Evolutionary conservation across 2,888 invertebrate genomes (phyloP).

Genomic region (Odiellus spinosus): DNA sequence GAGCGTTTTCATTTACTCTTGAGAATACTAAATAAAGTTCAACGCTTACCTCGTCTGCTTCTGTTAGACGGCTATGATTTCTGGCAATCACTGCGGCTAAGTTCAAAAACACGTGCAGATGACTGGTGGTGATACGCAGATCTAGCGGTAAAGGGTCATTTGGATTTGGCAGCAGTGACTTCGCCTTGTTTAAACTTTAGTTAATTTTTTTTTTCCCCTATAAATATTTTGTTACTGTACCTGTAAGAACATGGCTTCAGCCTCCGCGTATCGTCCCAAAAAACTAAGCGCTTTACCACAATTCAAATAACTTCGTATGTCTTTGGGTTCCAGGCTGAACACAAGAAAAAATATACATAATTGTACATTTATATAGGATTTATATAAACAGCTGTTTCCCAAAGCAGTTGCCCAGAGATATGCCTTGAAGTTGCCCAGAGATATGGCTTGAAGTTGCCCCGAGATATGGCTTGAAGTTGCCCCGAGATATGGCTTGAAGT

Average conservation of each 20-base stretch:
- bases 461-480: too few relatives aligned
- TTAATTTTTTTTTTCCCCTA: too few relatives aligned
- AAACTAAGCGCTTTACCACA: background rate
- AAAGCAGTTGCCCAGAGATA: too few relatives aligned
- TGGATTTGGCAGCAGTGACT: background rate
- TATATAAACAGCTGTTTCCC: too few relatives aligned
- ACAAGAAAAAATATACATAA: background rate
- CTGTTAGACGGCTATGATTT: constrained; percentile 26
- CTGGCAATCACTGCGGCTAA: constrained; percentile 29
- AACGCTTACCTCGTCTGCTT: constrained; percentile 28
- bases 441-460: too few relatives aligned
- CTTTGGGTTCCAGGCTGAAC: background rate
- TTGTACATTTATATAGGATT: too few relatives aligned
- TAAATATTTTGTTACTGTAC: background rate
- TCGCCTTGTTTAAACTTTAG: background rate
- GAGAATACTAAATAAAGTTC: too few relatives aligned
- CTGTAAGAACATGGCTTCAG: background rate
- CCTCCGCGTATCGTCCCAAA: background rate
- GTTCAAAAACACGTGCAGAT: constrained; percentile 32
- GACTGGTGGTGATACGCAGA: constrained; percentile 28
- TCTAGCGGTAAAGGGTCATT: background rate
- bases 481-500: too few relatives aligned
- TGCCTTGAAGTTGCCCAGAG: too few relatives aligned
- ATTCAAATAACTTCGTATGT: background rate
- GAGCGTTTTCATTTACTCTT: too few relatives aligned